phyloP scores from a whole-genome alignment of 1,140 invertebrate species.

The Homalodisca vitripennis region DNA sequence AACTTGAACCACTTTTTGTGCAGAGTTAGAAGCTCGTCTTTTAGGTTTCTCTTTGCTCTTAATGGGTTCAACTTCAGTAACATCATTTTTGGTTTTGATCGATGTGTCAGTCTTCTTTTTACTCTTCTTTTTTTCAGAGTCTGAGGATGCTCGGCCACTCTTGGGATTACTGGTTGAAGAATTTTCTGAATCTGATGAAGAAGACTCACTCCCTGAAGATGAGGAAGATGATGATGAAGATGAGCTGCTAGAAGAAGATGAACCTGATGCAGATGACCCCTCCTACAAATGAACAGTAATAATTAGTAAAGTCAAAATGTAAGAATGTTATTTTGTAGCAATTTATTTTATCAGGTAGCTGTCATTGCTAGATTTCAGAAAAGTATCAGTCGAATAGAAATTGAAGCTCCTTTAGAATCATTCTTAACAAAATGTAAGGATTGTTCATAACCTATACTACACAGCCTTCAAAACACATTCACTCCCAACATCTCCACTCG shows the following conservation, averaged over 20 bases:
- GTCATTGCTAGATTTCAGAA: too few species aligned
- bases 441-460: too few species aligned
- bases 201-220: slow-evolving; percentile 43
- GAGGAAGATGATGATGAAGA: slow-evolving; percentile 43
- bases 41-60: slow-evolving; percentile 51
- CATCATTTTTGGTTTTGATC: slow-evolving; percentile 8
- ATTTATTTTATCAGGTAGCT: too few species aligned
- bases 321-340: too few species aligned
- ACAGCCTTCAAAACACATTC: too few species aligned
- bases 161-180: slow-evolving; percentile 44
- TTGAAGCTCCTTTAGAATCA: too few species aligned
- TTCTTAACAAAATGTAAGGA: too few species aligned
- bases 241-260: slow-evolving; percentile 43
- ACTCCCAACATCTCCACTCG: too few species aligned
- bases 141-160: slow-evolving; percentile 38
- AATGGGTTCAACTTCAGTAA: slow-evolving; percentile 22
- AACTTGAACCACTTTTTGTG: slow-evolving; percentile 37
- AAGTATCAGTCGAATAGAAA: too few species aligned
- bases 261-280: slow-evolving; percentile 38
- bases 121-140: slow-evolving; percentile 41
- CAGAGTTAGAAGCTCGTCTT: slow-evolving; percentile 43
- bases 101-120: slow-evolving; percentile 37
- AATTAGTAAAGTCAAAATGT: too few species aligned
- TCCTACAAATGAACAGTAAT: slow-evolving; percentile 30
- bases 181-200: slow-evolving; percentile 44